Evolutionary conservation across 2,113 vertebrate genomes (phyloP), one percentile per base, ranked within the genome.

Genomic region (Ceyx cyanopectus): DNA sequence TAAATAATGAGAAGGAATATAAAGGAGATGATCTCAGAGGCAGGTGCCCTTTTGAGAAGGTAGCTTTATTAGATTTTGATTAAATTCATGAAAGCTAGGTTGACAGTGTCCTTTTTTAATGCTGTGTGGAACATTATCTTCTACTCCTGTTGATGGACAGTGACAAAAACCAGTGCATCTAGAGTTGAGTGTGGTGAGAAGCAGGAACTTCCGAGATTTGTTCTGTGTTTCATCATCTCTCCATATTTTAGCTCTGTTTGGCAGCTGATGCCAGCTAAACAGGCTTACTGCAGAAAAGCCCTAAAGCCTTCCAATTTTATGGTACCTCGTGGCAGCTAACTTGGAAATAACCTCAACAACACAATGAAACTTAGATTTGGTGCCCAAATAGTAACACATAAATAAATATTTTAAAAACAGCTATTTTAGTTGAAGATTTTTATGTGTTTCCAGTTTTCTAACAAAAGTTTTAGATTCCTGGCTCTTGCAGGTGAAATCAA

Each of bases 11-110:
- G 92, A 83, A 93, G 85, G 87, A 90, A 92, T 93, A 95, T 34
- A 89, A 70, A 93, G 86, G 90, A 95, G 73, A 94, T 96, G 95
- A 96, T 90, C 93, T 96, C 94, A 92, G 92, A 94, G 72, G 81
- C 66, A 96, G 91, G 95, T 93, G 92, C 86, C 89, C 94, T 94
- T 94, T 95, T 79, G 78, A 82, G 81, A 94, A 94, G 91, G 89
- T 91, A 95, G 60, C 46, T 95, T 96, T 95, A 96, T 96, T 96
- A 91, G 67, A 70, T 93, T 91, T 87, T 85, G 60, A 83, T 96
- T 87, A 85, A 92, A 94, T 96, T 93, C 85, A 89, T 93, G 93
- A 92, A 82, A 87, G 65, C 45, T 82, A 45, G 75, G 68, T 90
- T 91, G 95, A 63, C 54, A 57, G 56, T 68, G 81, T 93, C 60